Evolutionary conservation across 2,797 vertebrate species (phyloP), one percentile per base, ranked within the genome.

Genomic region (Esox masquinongy): DNA sequence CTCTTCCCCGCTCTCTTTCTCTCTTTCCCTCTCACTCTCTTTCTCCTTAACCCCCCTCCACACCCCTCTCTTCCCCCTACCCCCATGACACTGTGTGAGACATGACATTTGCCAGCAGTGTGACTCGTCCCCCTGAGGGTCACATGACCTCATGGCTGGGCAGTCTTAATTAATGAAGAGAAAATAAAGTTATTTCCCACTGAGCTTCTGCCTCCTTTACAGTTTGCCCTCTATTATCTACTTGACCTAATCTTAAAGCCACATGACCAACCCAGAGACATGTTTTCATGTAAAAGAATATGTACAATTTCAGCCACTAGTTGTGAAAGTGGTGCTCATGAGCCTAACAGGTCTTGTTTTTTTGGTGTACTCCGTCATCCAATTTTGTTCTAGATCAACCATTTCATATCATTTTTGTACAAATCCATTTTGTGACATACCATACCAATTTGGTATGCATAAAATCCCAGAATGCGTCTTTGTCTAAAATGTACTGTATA

Each of bases 131-230:
- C 75, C 86, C 78, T 82, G 4, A 2, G 79, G 84, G 77, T 17
- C 68, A 69, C 77, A 77, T 79, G 68, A 66, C 76, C 67, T 31
- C 74, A 24, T 39, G 80, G 85, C 22, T 59, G n/a, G 22, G 8
- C 56, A 24, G 22, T 81, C 15, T 84, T 85, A 83, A 90, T 89
- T 90, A 90, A 92, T 90, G 88, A 90, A 74, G 82, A 85, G 85
- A 77, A 88, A 86, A 84, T 87, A 76, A 84, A 79, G 59, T 76
- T 86, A 26, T 78, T 80, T 85, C 78, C 78, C 79, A 83, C 76
- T 68, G 24, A 86, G 76, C 79, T 81, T 78, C 74, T 79, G 76
- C 77, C 59, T 75, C 79, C 56, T 51, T 70, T 70, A 80, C 68
- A 77, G 77, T 82, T 67, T 76, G 77, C 75, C 84, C 75, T 83